These are phyloP conservation scores for Hypomecis atomaria DNA, from an alignment of 2,888 invertebrate genomes.

Conservation along the genomic window DNA sequence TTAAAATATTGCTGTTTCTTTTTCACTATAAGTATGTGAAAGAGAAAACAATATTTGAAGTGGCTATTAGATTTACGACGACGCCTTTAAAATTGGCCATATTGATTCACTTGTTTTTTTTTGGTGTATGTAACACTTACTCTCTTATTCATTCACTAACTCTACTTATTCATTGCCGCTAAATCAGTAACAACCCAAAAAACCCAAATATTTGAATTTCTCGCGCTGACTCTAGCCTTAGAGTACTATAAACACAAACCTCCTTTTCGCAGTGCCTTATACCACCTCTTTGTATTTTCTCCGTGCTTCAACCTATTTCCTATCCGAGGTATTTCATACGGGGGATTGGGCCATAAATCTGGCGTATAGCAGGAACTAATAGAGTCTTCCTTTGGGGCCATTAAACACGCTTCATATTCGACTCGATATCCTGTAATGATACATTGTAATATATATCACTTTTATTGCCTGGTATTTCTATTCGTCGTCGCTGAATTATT, in stretches of 20 bases:
- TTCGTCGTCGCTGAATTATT: slow-evolving; percentile 12
- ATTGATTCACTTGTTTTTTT: too few species aligned
- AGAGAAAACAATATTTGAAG: too few species aligned
- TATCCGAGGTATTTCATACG: slow-evolving; percentile 53
- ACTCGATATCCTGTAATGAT: slow-evolving; percentile 40
- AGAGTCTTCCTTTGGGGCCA: slow-evolving; percentile 65
- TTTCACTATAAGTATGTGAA: too few species aligned
- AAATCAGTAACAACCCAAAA: too few species aligned
- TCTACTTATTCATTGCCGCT: too few species aligned
- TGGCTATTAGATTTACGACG: too few species aligned
- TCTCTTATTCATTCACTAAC: too few species aligned
- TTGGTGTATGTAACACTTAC: too few species aligned
- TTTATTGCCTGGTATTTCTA: slow-evolving; percentile 34
- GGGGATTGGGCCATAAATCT: slow-evolving; percentile 67
- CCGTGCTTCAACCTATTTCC: slow-evolving; percentile 23
- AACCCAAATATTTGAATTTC: too few species aligned
- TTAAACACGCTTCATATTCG: slow-evolving; percentile 58
- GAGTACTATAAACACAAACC: neutral
- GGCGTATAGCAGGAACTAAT: slow-evolving; percentile 64
- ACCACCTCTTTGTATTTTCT: slow-evolving; percentile 10
- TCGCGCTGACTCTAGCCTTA: too few species aligned
- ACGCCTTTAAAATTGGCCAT: too few species aligned
- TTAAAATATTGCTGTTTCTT: too few species aligned
- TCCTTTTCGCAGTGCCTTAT: slow-evolving; percentile 1
- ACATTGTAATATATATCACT: slow-evolving; percentile 38